phyloP scores from a whole-genome alignment of 2,888 invertebrate genomes.

The Lacanobia wlatinum region DNA sequence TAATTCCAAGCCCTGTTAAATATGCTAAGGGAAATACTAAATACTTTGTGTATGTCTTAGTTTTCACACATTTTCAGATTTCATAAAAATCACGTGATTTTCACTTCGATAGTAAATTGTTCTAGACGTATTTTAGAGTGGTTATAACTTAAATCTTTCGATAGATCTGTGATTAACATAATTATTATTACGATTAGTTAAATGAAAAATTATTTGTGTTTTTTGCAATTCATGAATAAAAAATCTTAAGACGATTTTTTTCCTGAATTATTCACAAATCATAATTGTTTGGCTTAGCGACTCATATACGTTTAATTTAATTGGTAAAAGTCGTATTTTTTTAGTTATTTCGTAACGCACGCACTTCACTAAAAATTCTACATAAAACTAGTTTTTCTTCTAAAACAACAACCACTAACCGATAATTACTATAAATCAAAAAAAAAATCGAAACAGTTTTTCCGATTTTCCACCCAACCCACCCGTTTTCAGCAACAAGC shows the following conservation, averaged over 20 bases:
- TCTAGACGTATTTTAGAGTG: not conserved
- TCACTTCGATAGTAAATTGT: not conserved
- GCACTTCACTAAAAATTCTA: not conserved
- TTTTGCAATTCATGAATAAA: not conserved
- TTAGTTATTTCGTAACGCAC: not conserved
- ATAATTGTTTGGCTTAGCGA: not conserved
- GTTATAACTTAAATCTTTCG: not conserved
- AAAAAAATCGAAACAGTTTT: not conserved
- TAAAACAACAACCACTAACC: not conserved
- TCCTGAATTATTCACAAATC: not conserved
- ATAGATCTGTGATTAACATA: not conserved
- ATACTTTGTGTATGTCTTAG: not conserved
- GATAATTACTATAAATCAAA: not conserved
- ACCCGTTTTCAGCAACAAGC: constrained; percentile 17
- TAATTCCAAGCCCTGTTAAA: constrained; percentile 19
- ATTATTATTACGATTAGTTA: too few species aligned
- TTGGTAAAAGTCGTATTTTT: not conserved
- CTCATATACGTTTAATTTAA: not conserved
- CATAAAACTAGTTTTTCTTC: not conserved
- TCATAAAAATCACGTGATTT: constrained; percentile 7
- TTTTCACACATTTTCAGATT: constrained; percentile 9
- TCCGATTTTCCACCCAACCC: constrained; percentile 8
- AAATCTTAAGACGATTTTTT: too few species aligned
- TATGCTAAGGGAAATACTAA: not conserved
- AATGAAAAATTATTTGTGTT: not conserved